Evolutionary conservation across 2,113 vertebrate species (phyloP).

Genomic region (Plecotus auritus): DNA sequence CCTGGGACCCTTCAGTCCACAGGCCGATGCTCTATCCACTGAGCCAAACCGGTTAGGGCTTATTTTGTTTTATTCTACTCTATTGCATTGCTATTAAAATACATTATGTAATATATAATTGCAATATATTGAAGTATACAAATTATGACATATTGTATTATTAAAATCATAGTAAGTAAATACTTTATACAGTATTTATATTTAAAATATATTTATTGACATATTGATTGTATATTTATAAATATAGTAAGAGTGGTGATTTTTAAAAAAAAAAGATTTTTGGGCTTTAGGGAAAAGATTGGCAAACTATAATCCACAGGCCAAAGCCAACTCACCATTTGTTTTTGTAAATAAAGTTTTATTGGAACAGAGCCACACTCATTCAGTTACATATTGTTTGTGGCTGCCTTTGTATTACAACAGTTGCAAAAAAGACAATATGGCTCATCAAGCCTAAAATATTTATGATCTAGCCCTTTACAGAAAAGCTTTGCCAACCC

Average conservation of each 20-base stretch:
- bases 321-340: background rate
- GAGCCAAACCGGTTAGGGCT: no score
- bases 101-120: background rate
- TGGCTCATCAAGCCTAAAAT: background rate
- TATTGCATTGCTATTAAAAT: background rate
- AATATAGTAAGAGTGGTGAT: background rate
- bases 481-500: background rate
- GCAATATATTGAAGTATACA: background rate
- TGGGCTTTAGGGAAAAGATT: background rate
- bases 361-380: background rate
- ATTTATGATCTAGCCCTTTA: background rate
- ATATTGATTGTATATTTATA: background rate
- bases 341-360: slow-evolving; percentile 31
- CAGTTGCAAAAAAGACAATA: background rate
- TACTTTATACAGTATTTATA: background rate
- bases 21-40: no score
- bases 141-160: background rate
- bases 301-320: background rate
- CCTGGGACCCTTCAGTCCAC: no score
- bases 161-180: background rate
- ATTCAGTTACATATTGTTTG: background rate
- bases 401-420: background rate
- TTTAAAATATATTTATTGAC: background rate
- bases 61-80: background rate
- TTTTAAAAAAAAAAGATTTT: background rate